These are phyloP conservation scores for Arenaria interpres DNA, from an alignment of 2,113 vertebrate genomes.

Conservation along the genomic window DNA sequence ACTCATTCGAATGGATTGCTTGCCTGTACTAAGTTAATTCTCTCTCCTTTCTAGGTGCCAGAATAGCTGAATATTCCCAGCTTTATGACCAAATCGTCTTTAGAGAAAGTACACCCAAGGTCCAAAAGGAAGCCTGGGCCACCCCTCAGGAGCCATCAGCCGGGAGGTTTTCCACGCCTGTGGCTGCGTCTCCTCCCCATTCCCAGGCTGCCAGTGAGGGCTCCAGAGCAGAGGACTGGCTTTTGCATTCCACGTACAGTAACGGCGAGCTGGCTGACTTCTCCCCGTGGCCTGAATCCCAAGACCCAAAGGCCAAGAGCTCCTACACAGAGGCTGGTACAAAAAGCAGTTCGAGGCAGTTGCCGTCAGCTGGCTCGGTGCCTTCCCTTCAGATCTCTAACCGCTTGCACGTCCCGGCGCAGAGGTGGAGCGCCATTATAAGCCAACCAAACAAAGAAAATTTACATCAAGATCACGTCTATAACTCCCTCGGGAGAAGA, in stretches of 20 bases:
- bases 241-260: constrained; percentile 88
- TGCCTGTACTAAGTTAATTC: not conserved
- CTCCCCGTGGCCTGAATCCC: constrained; percentile 69
- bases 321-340: constrained; percentile 14
- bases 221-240: constrained; percentile 84
- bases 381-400: constrained; percentile 83
- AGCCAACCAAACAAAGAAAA: constrained; percentile 83
- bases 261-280: constrained; percentile 89
- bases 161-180: constrained; percentile 66
- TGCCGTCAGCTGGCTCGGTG: constrained; percentile 80
- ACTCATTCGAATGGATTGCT: not conserved
- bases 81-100: constrained; percentile 96
- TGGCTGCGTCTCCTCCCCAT: constrained; percentile 51
- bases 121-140: constrained; percentile 66
- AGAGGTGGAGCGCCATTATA: constrained; percentile 87
- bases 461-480: constrained; percentile 76
- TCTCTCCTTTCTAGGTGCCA: constrained; percentile 83
- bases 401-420: constrained; percentile 62
- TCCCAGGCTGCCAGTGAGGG: constrained; percentile 49
- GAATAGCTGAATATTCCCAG: constrained; percentile 97
- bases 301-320: constrained; percentile 67
- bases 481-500: constrained; percentile 83
- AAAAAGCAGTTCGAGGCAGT: constrained; percentile 68
- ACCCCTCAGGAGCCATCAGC: constrained; percentile 57
- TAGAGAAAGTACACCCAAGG: constrained; percentile 76